Percentiles rank a stretch among this genome's conserved stretches.
phyloP scores from a whole-genome alignment of 2,888 invertebrate genomes.

The Pedicia rivosa region DNA sequence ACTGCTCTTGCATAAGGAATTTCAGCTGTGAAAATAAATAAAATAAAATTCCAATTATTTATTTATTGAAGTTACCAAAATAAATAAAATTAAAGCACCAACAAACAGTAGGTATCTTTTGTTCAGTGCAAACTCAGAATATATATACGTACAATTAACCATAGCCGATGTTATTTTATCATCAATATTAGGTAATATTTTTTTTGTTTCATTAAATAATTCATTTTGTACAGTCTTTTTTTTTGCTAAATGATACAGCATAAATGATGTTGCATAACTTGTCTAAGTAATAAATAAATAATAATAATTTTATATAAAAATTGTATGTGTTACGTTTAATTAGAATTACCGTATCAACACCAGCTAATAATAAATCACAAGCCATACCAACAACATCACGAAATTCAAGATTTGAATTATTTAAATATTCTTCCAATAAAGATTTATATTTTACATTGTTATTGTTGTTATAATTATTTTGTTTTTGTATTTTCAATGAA shows the following conservation, averaged over 20 bases:
- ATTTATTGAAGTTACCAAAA: no score
- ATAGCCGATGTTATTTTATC: conserved; percentile 39
- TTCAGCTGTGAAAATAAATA: conserved; percentile 28
- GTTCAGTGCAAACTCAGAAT: no score
- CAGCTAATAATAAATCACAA: conserved; percentile 70
- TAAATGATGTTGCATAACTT: conserved; percentile 58
- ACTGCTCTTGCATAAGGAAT: conserved; percentile 62
- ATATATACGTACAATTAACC: conserved; percentile 18
- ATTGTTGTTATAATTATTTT: no score
- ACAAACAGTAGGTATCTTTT: no score
- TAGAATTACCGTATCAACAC: conserved; percentile 57
- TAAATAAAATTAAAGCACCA: no score
- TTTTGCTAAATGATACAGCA: conserved; percentile 60
- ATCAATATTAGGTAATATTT: conserved; percentile 36
- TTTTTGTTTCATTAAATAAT: conserved; percentile 43
- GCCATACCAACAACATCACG: conserved; percentile 73
- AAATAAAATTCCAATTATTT: neutral
- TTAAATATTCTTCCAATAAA: conserved; percentile 50
- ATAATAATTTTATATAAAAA: neutral
- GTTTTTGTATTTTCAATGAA: neutral
- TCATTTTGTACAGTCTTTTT: conserved; percentile 51
- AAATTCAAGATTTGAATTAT: conserved; percentile 48
- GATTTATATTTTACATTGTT: conserved; percentile 23
- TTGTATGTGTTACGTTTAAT: neutral
- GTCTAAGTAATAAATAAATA: conserved; percentile 37